Evolutionary conservation across 2,113 vertebrate genomes (phyloP), one percentile per base, ranked within the genome.

Genomic region (Herpailurus yagouaroundi): DNA sequence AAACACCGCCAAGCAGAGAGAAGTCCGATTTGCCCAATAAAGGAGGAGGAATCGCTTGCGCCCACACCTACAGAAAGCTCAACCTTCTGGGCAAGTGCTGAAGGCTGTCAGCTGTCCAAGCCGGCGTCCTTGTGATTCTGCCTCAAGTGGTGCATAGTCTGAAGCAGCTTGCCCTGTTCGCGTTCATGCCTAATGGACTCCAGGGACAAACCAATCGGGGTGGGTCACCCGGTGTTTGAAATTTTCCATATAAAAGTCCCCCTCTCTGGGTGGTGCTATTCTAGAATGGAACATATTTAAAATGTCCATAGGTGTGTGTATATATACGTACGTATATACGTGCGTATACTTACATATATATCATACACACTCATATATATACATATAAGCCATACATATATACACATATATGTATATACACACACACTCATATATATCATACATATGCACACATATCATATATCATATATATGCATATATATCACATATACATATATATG

Each of bases 1-100:
- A 9, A 66, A 66, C 36, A 63, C 13, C 25, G 1, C 21, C 13
- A 5, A 7, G 36, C 14, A 10, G 57, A n/a, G 41, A 1, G 12
- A 71, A 36, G 60, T 19, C 21, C 5, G 0, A 18, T 38, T 27
- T 3, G 0, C 25, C 8, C 21, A 1, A 4, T 29, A 4, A 7
- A 16, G 64, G 29, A 80, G 55, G 64, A 25, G 55, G 64, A 31
- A 33, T 19, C 23, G 23, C 79, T 14, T 38, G 16, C 71, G 85
- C 33, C 80, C 27, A 2, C 5, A 14, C 57, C n/a, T 71, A 6
- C 3, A 33, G 69, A 73, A 77, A 69, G 52, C 36, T 10, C 11
- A 3, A 15, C 57, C 68, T 68, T 88, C 81, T 4, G 27, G 18
- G 45, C 71, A 48, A n/a, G 16, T 10, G 27, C 2, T 2, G 25